A percentile compares a stretch with the other conserved stretches of the same genome.
Conservation (phyloP, 2,113 vertebrate species). For the Rhea americana region DNA sequence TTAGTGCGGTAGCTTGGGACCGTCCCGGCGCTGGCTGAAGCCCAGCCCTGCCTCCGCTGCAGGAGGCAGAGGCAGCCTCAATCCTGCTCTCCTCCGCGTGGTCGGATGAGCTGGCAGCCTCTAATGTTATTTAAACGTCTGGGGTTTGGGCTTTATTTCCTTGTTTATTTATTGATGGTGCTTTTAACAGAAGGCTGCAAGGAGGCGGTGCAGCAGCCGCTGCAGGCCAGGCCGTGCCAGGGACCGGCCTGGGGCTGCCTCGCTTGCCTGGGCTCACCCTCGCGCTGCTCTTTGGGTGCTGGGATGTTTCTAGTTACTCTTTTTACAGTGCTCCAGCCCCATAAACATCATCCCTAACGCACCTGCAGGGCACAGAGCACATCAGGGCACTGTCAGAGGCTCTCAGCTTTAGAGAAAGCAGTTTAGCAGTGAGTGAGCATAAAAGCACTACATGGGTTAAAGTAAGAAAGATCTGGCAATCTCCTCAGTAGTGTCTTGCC, state of each 20-base stretch:
- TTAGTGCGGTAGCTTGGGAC: not conserved
- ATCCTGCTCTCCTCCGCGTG: not conserved
- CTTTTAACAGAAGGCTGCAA: not conserved
- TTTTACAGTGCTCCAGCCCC: not conserved
- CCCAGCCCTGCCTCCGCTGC: not conserved
- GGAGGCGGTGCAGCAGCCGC: not conserved
- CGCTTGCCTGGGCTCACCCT: not conserved
- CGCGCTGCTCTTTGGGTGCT: not conserved
- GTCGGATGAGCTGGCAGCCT: not conserved
- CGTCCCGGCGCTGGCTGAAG: not conserved
- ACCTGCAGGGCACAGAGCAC: too few relatives aligned
- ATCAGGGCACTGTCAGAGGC: not conserved
- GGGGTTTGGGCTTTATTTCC: not conserved
- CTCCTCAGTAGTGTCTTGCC: too few relatives aligned
- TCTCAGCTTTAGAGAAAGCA: too few relatives aligned
- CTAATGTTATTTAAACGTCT: constrained; percentile 2
- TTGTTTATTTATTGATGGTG: constrained; percentile 1
- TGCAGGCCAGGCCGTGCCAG: not conserved
- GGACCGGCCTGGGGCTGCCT: not conserved
- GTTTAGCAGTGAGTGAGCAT: too few relatives aligned
- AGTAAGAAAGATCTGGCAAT: too few relatives aligned
- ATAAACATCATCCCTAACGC: not conserved
- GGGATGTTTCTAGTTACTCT: not conserved
- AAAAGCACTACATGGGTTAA: too few relatives aligned
- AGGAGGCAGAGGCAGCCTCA: not conserved